Base-by-base conservation (phyloP, 2,888 invertebrate species). In the Pollenia griseotomentosa region DNA sequence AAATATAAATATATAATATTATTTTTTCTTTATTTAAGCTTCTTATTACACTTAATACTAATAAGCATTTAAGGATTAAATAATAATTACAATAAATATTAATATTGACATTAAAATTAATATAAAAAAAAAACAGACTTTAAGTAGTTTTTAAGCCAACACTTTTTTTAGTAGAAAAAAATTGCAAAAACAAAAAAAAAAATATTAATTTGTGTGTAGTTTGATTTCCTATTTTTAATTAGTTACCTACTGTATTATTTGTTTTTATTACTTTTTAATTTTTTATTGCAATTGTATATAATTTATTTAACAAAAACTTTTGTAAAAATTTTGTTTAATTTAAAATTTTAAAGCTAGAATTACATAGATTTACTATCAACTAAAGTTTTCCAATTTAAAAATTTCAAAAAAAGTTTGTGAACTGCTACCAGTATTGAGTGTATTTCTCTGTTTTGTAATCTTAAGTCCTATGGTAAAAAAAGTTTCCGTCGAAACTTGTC, bases 191-290 rank as follows among this genome's bases (percentile, higher is more conserved):
- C 33, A 63, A 63, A 6, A 55, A 6, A n/a, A 55, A 53, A 40
- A 42, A n/a, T 68, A 48, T 51, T 33, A 73, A 46, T n/a, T 51
- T 48, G 9, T 70, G 8, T 48, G 8, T 51, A 75, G 51, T 75
- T 65, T 75, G 44, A 53, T 19, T 51, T 59, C 14, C 2, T 61
- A 68, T 57, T 70, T 68, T 46, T 55, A 5, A 14, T 65, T 19
- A 68, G 11, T 42, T 40, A 59, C 40, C 51, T 14, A 40, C 33
- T 75, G 75, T 83, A 77, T 83, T 71, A 83, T 77, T 83, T 81
- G 63, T 65, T 63, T 70, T 83, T 83, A 66, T 73, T 2, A 16
- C 40, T 70, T n/a, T 23, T 68, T 51, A 40, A 68, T n/a, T 9
- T 63, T 16, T 63, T 63, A 46, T 19, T 53, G 11, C 48, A 51